A percentile compares a stretch with the other conserved stretches of the same genome.
Evolutionary conservation across 2,113 vertebrate species (phyloP).

Genomic region (Plestiodon gilberti): DNA sequence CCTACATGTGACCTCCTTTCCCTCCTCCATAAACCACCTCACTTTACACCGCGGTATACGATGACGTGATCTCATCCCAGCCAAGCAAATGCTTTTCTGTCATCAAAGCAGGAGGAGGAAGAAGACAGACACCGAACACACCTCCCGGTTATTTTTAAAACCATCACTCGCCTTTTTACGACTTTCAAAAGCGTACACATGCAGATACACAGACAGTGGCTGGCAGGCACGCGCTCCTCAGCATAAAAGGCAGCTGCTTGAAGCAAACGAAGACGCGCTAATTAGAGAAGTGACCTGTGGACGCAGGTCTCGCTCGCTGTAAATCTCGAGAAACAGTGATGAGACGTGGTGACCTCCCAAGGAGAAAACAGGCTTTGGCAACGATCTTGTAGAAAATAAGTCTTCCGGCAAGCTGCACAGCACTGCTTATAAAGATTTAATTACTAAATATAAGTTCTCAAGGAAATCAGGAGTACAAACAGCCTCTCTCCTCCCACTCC

Average conservation of each 20-base stretch:
- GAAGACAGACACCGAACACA: conserved; percentile 36
- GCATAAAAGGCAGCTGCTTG: conserved; percentile 22
- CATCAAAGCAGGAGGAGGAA: not conserved
- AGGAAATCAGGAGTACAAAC: not conserved
- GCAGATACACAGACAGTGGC: not conserved
- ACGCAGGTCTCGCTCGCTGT: not conserved
- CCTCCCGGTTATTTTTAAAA: conserved; percentile 24
- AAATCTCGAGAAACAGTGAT: conserved; percentile 61
- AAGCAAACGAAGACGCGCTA: not conserved
- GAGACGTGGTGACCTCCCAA: conserved; percentile 73
- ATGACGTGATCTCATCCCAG: conserved; percentile 37
- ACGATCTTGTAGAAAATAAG: conserved; percentile 27
- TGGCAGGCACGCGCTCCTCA: not conserved
- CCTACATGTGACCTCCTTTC: too few species aligned
- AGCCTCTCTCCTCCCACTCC: not conserved
- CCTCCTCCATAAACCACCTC: conserved; percentile 22
- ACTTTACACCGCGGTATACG: not conserved
- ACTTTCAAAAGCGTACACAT: not conserved
- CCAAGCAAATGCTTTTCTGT: conserved; percentile 10
- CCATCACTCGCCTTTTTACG: not conserved
- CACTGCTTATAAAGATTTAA: conserved; percentile 41
- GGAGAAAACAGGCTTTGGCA: conserved; percentile 70
- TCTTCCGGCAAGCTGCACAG: conserved; percentile 33
- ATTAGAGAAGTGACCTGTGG: conserved; percentile 46
- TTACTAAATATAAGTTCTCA: conserved; percentile 6